Evolutionary conservation across 2,888 invertebrate species (phyloP).

Genomic region (Drosophila planitibia): DNA sequence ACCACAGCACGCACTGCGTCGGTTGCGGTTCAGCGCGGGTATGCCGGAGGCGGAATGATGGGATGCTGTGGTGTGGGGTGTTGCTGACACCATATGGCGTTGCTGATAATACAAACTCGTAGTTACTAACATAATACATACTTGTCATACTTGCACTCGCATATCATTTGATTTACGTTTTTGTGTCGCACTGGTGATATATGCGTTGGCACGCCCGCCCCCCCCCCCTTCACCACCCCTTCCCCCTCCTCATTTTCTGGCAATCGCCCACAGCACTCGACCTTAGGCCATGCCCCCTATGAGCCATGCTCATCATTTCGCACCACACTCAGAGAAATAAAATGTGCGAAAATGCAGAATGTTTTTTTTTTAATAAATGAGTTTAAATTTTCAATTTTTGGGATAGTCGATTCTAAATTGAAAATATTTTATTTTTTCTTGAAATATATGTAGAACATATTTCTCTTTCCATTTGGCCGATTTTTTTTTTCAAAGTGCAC

Average conservation of each 20-base stretch:
- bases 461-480: neutral
- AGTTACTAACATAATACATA: conserved; percentile 76
- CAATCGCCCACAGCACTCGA: neutral
- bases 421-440: neutral
- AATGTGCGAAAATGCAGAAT: neutral
- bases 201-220: conserved; percentile 59
- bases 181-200: conserved; percentile 76
- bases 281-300: conserved; percentile 3
- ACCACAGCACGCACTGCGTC: conserved; percentile 39
- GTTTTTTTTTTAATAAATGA: neutral
- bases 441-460: neutral
- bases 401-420: neutral
- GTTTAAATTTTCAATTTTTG: neutral
- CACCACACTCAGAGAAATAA: neutral
- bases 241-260: neutral
- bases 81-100: conserved; percentile 57
- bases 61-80: neutral
- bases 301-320: conserved; percentile 33
- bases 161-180: conserved; percentile 77
- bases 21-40: neutral
- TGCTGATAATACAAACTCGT: conserved; percentile 69
- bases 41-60: neutral
- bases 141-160: conserved; percentile 79
- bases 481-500: neutral
- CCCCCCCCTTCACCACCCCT: neutral